Conservation (phyloP, 2,113 vertebrate species). For the Psettodes erumei region DNA sequence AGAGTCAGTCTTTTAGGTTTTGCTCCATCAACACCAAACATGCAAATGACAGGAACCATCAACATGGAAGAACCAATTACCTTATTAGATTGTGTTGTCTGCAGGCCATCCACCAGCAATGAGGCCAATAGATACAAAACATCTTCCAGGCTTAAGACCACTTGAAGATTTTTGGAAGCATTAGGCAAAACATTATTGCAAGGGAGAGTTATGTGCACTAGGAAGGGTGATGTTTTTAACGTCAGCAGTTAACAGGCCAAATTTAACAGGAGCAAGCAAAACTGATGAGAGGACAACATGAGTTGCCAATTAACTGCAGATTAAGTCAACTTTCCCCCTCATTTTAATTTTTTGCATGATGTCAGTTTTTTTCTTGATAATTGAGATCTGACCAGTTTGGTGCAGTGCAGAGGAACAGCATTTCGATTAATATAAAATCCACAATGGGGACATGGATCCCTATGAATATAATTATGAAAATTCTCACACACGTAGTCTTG, state of each 20-base stretch:
- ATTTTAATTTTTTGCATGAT: conserved; percentile 5
- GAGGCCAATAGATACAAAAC: conserved; percentile 40
- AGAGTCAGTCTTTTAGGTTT: conserved; percentile 27
- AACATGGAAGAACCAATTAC: conserved; percentile 63
- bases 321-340: conserved; percentile 27
- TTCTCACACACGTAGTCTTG: conserved; percentile 20
- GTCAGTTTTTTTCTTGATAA: conserved; percentile 24
- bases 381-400: conserved; percentile 35
- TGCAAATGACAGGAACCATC: conserved; percentile 67
- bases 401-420: not conserved
- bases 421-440: conserved; percentile 28
- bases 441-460: conserved; percentile 17
- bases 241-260: conserved; percentile 27
- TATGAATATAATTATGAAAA: conserved; percentile 49
- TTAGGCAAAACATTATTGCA: conserved; percentile 78
- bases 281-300: conserved; percentile 1
- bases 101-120: conserved; percentile 38
- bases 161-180: conserved; percentile 79
- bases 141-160: conserved; percentile 54
- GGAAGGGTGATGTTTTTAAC: conserved; percentile 21
- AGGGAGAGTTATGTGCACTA: conserved; percentile 59
- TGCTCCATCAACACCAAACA: conserved; percentile 68
- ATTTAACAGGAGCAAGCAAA: conserved; percentile 35
- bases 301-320: conserved; percentile 13
- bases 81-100: conserved; percentile 50